phyloP scores from a whole-genome alignment of 2,888 invertebrate genomes.

The Ormyrus thymus region DNA sequence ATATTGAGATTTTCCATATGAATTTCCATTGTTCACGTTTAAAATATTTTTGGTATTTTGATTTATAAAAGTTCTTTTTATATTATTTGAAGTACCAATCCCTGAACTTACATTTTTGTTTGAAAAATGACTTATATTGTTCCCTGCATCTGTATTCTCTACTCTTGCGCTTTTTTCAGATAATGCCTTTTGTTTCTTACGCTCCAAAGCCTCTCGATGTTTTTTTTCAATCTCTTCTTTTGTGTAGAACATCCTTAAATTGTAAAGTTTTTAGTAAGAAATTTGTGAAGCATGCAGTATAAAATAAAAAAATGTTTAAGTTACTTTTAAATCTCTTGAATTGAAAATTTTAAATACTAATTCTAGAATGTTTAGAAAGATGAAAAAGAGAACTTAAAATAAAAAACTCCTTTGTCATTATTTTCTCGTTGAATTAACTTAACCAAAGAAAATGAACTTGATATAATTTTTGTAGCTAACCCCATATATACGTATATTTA shows the following conservation, averaged over 20 bases:
- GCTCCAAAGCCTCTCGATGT: slow-evolving; percentile 76
- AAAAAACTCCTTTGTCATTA: no score
- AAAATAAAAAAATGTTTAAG: no score
- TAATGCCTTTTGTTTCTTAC: slow-evolving; percentile 56
- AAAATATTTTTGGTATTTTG: neutral
- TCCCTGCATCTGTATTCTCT: slow-evolving; percentile 20
- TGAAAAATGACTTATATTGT: slow-evolving; percentile 8
- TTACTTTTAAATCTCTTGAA: no score
- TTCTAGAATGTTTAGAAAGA: no score
- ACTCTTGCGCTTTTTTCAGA: slow-evolving; percentile 20
- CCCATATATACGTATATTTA: no score
- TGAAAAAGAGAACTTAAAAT: no score
- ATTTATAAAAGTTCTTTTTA: neutral
- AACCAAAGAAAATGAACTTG: no score
- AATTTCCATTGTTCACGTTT: neutral
- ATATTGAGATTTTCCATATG: slow-evolving; percentile 28
- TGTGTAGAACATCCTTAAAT: slow-evolving; percentile 52
- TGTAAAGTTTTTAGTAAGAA: no score
- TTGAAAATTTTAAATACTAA: no score
- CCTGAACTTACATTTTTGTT: slow-evolving; percentile 1
- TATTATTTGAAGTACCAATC: slow-evolving; percentile 4
- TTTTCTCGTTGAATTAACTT: no score
- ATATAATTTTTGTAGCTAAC: no score
- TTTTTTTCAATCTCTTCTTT: slow-evolving; percentile 78
- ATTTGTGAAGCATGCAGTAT: no score